Evolutionary conservation across 2,113 vertebrate genomes (phyloP), one percentile per base, ranked within the genome.

Genomic region (Chloebia gouldiae): DNA sequence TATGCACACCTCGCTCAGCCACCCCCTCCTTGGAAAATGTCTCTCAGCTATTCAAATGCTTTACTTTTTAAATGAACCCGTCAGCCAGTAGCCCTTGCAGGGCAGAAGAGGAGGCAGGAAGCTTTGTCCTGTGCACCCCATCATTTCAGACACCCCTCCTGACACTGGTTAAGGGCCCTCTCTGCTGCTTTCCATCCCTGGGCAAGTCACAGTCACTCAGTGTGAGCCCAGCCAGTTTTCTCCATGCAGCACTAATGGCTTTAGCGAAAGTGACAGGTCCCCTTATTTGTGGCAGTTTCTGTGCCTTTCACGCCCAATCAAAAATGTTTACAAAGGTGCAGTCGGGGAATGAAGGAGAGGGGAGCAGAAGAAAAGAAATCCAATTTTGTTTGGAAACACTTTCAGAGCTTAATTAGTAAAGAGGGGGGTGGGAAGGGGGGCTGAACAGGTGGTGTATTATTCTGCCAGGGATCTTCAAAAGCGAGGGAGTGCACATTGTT

Each of bases 361-460:
- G 70, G 42, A 95, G 79, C 69, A 88, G 86, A 88, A 91, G 84
- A 88, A 95, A 95, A 96, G 93, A 96, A 93, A 96, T 91, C 78
- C 85, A 94, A 88, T 97, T 97, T 96, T 92, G 94, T 96, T 94
- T 92, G 96, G 94, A 96, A 96, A 96, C 92, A 90, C 84, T 96
- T 96, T 97, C 91, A 96, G 95, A 90, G 93, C 95, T 96, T 97
- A 97, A 97, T 97, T 97, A 96, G 92, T 61, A 44, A 88, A 86
- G 88, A 81, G 95, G 95, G 47, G 91, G 80, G 92, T 25, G 49
- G 65, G 33, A 81, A 81, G 63, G 65, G 81, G 91, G 86, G 30
- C 83, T 56, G 95, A 97, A 97, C 97, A 97, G 97, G 96, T 97
- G 96, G 96, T 81, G 90, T 83, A 94, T 97, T 97, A 96, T 95